Base-by-base conservation (phyloP, 2,113 vertebrate species). In the Riparia riparia region DNA sequence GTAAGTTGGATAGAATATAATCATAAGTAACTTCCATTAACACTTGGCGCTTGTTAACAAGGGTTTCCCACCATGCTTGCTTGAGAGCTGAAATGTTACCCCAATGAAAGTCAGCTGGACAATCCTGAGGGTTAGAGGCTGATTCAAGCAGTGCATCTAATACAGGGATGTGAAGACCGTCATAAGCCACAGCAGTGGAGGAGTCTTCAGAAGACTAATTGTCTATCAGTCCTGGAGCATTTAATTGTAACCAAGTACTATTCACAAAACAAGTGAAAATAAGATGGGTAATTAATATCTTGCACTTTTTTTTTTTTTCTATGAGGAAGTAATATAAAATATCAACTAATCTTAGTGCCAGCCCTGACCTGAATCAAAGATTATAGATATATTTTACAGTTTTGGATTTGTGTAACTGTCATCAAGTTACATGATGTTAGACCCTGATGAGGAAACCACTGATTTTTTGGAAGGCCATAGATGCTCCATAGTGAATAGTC, bases 151-250 rank as follows among this genome's bases (percentile, higher is more conserved):
- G 18, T 37, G 25, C 57, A 28, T 28, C 16, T 86, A 63, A 47
- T 74, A 42, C 5, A 78, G 34, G 50, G 24, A 18, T 81, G 17
- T 71, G 50, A 15, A 61, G 7, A 45, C 51, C 44, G 15, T 85
- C 44, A 42, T 10, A 60, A 86, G 16, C 32, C 54, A 68, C 32
- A 73, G 41, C 17, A 66, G 25, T 60, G 37, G 66, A 87, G 47
- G 63, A 95, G 82, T 63, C 54, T 95, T 76, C 68, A 79, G 50
- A 71, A 34, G 57, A 93, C 58, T 87, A 82, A n/a, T 25, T 84
- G 39, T 34, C n/a, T 16, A 19, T 94, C 63, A n/a, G 7, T 60
- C 28, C 66, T 49, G 39, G 29, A 76, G 17, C 11, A 60, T 74
- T 93, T 93, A 1, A 26, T 31, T 74, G 17, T 32, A n/a, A 50